These are phyloP conservation scores for Leptinotarsa haldemani DNA, from an alignment of 2,888 invertebrate species.

Conservation along the genomic window DNA sequence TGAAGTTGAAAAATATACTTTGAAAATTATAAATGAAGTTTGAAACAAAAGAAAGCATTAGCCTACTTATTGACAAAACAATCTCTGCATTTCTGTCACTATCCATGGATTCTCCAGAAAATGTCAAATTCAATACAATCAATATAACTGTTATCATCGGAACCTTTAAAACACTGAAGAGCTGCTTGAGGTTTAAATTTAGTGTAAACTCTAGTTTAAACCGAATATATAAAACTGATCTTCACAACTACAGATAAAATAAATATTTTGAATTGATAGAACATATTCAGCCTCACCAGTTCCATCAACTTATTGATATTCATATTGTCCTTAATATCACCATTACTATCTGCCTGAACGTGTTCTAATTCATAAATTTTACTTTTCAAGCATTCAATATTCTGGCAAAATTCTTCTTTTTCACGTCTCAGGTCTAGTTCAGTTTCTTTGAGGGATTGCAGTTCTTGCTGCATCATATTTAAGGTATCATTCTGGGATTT, in stretches of 20 bases:
- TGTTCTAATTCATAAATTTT: conserved; percentile 55
- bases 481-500: conserved; percentile 51
- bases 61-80: too few relatives aligned
- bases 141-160: too few relatives aligned
- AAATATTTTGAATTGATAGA: background rate
- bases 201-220: too few relatives aligned
- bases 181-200: too few relatives aligned
- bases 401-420: conserved; percentile 47
- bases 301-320: conserved; percentile 51
- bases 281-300: conserved; percentile 49
- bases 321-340: conserved; percentile 48
- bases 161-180: too few relatives aligned
- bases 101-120: too few relatives aligned
- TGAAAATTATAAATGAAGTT: too few relatives aligned
- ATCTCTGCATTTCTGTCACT: too few relatives aligned
- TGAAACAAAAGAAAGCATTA: background rate
- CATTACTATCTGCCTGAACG: conserved; percentile 23
- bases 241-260: too few relatives aligned
- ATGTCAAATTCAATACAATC: too few relatives aligned
- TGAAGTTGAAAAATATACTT: too few relatives aligned
- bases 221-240: too few relatives aligned
- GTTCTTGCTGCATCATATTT: conserved; percentile 51
- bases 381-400: conserved; percentile 55
- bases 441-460: conserved; percentile 47
- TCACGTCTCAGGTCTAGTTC: conserved; percentile 49